phyloP scores from a whole-genome alignment of 2,888 invertebrate species.

The Dynastes hyllus region DNA sequence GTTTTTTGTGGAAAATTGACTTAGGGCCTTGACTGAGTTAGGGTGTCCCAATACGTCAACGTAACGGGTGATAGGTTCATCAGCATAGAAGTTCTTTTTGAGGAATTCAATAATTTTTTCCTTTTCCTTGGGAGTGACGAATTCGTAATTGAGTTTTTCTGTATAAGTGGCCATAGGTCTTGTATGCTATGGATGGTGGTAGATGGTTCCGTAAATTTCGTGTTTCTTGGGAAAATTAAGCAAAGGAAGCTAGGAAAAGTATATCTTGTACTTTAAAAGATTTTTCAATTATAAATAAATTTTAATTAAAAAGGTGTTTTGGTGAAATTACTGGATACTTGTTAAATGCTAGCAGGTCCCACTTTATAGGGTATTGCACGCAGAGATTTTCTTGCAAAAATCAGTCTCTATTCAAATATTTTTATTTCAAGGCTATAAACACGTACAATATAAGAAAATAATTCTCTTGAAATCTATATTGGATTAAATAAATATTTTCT shows the following conservation, averaged over 20 bases:
- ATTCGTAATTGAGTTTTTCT: conserved; percentile 2
- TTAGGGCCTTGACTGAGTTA: conserved; percentile 76
- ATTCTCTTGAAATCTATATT: too few species aligned
- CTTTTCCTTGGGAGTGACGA: background rate
- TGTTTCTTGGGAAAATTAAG: background rate
- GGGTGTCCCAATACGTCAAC: conserved; percentile 77
- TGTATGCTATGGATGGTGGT: background rate
- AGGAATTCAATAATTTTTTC: conserved; percentile 71
- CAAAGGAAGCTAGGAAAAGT: background rate
- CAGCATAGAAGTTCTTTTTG: conserved; percentile 79
- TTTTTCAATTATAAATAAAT: background rate
- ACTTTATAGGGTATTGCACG: too few species aligned
- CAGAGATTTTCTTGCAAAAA: too few species aligned
- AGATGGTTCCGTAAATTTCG: background rate
- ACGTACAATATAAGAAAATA: too few species aligned
- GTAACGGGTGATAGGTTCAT: conserved; percentile 80
- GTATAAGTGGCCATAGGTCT: conserved; percentile 63
- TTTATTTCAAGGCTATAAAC: too few species aligned
- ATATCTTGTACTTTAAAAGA: background rate
- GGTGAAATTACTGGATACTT: too few species aligned
- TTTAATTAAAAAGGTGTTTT: too few species aligned
- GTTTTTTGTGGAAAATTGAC: conserved; percentile 75
- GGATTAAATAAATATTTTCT: too few species aligned
- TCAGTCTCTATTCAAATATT: too few species aligned
- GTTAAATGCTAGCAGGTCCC: too few species aligned